A percentile compares a stretch with the other conserved stretches of the same genome.
Conservation (phyloP, 2,797 vertebrate genomes). For the Fistularia tabacaria region DNA sequence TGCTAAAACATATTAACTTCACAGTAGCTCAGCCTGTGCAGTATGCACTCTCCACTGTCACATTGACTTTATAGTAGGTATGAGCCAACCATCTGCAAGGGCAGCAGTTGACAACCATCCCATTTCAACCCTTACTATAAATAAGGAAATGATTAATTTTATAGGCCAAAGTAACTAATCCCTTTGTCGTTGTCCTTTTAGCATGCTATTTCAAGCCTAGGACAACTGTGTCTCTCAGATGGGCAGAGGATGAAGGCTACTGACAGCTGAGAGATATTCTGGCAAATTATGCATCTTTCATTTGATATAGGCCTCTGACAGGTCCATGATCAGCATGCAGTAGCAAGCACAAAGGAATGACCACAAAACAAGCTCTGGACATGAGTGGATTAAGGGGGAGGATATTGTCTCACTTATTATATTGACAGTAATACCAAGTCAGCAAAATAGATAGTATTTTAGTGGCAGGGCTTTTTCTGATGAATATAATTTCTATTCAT, state of each 20-base stretch:
- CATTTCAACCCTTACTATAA: conserved; percentile 69
- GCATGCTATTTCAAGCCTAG: conserved; percentile 84
- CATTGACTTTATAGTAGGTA: conserved; percentile 8
- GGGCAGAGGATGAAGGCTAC: conserved; percentile 74
- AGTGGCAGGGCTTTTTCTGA: not conserved
- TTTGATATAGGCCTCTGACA: conserved; percentile 73
- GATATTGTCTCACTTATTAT: conserved; percentile 58
- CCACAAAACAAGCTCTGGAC: conserved; percentile 49
- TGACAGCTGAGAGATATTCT: conserved; percentile 90
- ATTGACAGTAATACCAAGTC: conserved; percentile 48
- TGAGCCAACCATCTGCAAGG: conserved; percentile 17
- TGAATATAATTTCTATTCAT: conserved; percentile 36
- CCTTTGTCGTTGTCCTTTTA: conserved; percentile 86
- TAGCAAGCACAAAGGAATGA: conserved; percentile 38
- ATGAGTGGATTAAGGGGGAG: conserved; percentile 41
- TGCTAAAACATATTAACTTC: conserved; percentile 3
- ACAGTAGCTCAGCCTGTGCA: conserved; percentile 4
- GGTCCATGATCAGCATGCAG: conserved; percentile 66
- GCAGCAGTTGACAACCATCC: conserved; percentile 58
- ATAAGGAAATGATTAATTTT: conserved; percentile 77
- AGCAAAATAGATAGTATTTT: conserved; percentile 34
- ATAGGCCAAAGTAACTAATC: conserved; percentile 80
- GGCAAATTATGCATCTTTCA: conserved; percentile 61
- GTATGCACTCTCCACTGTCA: not conserved
- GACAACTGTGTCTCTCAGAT: conserved; percentile 78